phyloP scores from a whole-genome alignment of 2,797 vertebrate genomes.

The Arctocebus calabarensis region DNA sequence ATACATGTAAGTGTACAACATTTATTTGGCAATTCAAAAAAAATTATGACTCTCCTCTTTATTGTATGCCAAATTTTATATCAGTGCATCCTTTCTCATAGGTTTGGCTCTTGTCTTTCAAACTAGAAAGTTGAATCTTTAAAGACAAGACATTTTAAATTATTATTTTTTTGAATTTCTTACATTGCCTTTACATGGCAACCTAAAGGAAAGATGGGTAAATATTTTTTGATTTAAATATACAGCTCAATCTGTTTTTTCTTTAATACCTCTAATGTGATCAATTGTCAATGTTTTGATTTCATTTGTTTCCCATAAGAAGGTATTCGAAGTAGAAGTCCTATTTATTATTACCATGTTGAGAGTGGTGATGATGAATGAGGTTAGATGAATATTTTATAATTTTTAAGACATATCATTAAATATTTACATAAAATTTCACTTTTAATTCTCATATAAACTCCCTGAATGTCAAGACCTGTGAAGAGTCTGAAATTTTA shows the following conservation, averaged over 20 bases:
- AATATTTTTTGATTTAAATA: not conserved
- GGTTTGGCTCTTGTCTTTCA: not conserved
- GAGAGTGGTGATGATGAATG: not conserved
- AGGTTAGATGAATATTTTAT: not conserved
- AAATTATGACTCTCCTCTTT: not conserved
- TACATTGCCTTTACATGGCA: not conserved
- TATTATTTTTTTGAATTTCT: not conserved
- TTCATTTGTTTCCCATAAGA: not conserved
- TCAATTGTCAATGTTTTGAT: not conserved
- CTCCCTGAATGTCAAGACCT: not conserved
- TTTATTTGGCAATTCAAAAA: conserved; percentile 24
- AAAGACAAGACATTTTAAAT: not conserved
- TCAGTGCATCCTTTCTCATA: not conserved
- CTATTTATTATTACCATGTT: not conserved
- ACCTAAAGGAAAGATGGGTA: not conserved
- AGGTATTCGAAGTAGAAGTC: not conserved
- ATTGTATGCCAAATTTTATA: not conserved
- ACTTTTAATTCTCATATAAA: conserved; percentile 32
- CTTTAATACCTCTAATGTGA: not conserved
- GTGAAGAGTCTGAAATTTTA: not conserved
- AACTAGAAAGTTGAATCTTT: not conserved
- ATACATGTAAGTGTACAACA: not conserved
- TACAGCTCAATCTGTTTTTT: not conserved
- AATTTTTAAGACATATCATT: not conserved
- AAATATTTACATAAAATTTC: not conserved